Percentiles rank a stretch among this genome's conserved stretches.
Evolutionary conservation across 1,140 invertebrate genomes (phyloP).

Genomic region (Drosophila rhopaloa): DNA sequence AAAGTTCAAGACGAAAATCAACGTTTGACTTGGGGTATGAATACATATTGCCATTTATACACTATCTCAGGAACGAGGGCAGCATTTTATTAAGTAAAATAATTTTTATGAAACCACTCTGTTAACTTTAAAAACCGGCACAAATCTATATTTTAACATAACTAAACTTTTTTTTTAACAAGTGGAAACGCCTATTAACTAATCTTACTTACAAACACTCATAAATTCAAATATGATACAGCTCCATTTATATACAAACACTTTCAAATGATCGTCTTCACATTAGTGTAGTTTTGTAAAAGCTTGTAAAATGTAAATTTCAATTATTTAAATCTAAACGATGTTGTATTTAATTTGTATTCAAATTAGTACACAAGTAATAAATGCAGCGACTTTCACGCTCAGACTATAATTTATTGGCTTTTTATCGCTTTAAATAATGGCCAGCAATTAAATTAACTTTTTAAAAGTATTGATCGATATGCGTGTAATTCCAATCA

Average conservation of each 20-base stretch:
- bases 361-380: not conserved
- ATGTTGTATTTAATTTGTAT: constrained; percentile 8
- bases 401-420: constrained; percentile 1
- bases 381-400: constrained; percentile 2
- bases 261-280: not conserved
- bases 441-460: constrained; percentile 6
- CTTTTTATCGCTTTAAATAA: constrained; percentile 12
- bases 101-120: no score
- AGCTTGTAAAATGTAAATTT: constrained; percentile 1
- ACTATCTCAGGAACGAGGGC: constrained; percentile 3
- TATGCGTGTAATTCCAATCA: not conserved
- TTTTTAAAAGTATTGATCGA: not conserved
- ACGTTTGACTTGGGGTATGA: constrained; percentile 17
- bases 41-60: constrained; percentile 23
- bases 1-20: constrained; percentile 25
- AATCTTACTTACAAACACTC: no score
- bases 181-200: no score
- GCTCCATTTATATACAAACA: not conserved
- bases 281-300: not conserved
- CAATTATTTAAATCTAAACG: not conserved
- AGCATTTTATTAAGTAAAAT: not conserved
- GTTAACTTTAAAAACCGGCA: no score
- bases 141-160: not conserved
- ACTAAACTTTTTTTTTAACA: no score
- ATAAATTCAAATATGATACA: no score